Evolutionary conservation across 2,113 vertebrate species (phyloP).

Genomic region (Cyanoliseus patagonus): DNA sequence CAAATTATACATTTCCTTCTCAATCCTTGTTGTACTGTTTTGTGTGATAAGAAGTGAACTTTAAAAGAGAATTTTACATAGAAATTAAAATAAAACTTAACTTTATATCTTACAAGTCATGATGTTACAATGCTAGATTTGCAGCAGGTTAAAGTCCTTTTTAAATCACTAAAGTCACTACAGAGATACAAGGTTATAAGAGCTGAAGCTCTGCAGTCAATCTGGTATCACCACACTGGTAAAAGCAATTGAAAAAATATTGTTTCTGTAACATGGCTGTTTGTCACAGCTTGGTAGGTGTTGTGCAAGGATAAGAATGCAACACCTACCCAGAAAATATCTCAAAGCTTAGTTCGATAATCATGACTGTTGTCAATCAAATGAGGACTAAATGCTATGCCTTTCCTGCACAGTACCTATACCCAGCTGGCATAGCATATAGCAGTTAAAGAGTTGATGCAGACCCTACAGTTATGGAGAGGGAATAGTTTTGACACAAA

Average conservation of each 20-base stretch:
- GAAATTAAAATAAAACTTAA: background rate
- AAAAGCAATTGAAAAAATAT: background rate
- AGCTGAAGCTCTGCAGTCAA: background rate
- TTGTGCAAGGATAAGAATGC: background rate
- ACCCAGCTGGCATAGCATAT: background rate
- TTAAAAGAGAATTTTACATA: background rate
- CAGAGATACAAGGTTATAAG: background rate
- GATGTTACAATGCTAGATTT: background rate
- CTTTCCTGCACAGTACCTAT: background rate
- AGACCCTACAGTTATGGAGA: background rate
- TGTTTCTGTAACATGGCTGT: background rate
- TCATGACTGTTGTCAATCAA: background rate
- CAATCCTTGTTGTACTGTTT: background rate
- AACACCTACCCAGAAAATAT: background rate
- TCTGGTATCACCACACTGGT: background rate
- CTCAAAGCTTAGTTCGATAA: background rate
- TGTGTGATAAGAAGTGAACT: background rate
- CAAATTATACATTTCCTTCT: background rate
- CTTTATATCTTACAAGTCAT: background rate
- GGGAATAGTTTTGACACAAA: background rate
- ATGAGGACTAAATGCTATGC: background rate
- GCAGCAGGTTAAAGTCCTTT: background rate
- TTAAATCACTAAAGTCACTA: background rate
- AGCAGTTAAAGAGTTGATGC: background rate
- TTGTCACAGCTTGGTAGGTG: background rate